Evolutionary conservation across 2,888 invertebrate genomes (phyloP).

Genomic region (Cantharis rufa): DNA sequence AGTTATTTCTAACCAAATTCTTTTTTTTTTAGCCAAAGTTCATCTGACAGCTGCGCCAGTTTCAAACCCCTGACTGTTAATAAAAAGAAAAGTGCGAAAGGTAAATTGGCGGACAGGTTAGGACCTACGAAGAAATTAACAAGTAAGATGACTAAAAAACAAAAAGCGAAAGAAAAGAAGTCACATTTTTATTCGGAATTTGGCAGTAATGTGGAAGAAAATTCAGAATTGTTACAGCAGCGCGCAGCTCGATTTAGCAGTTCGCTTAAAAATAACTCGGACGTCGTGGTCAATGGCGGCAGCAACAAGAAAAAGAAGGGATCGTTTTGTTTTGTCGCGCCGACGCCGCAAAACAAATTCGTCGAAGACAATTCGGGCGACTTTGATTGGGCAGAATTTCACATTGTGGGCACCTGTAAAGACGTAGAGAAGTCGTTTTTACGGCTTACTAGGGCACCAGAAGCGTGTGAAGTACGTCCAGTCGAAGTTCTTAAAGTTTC

Average conservation of each 20-base stretch:
- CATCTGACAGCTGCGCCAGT: slow-evolving; percentile 23
- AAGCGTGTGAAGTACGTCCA: slow-evolving; percentile 89
- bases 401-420: slow-evolving; percentile 92
- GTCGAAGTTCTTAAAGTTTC: slow-evolving; percentile 82
- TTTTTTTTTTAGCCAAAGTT: slow-evolving; percentile 13
- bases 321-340: slow-evolving; percentile 1
- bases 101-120: slow-evolving; percentile 64
- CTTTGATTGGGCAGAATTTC: slow-evolving; percentile 83
- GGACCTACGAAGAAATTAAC: slow-evolving; percentile 55
- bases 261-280: slow-evolving; percentile 34
- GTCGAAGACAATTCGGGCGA: slow-evolving; percentile 69
- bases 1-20: not conserved
- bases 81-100: slow-evolving; percentile 48
- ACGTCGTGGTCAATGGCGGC: slow-evolving; percentile 4
- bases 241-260: slow-evolving; percentile 86
- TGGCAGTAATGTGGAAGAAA: slow-evolving; percentile 67
- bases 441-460: slow-evolving; percentile 93
- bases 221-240: slow-evolving; percentile 80
- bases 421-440: slow-evolving; percentile 96
- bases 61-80: slow-evolving; percentile 53
- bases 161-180: slow-evolving; percentile 63
- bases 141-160: slow-evolving; percentile 56
- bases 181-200: slow-evolving; percentile 70
- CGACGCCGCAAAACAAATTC: slow-evolving; percentile 41
- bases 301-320: slow-evolving; percentile 32